Conservation (phyloP, 1,140 invertebrate genomes). For the Oncopodura yosiiana region DNA sequence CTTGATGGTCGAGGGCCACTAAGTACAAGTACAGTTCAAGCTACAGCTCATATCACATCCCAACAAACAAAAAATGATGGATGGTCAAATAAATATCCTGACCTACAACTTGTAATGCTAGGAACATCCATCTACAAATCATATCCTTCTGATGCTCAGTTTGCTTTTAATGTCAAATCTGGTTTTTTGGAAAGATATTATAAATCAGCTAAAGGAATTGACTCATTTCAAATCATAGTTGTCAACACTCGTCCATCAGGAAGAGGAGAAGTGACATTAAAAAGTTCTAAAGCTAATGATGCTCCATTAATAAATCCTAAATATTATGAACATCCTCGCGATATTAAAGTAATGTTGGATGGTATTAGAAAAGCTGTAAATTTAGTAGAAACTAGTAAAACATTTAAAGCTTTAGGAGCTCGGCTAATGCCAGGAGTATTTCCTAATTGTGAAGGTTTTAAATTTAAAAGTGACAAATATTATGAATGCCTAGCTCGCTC, state of each 20-base stretch:
- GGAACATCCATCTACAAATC: constrained; percentile 25
- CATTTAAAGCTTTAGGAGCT: too few species aligned
- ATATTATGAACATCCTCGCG: constrained; percentile 44
- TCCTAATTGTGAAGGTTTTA: too few species aligned
- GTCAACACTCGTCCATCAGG: constrained; percentile 56
- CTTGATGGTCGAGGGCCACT: background rate
- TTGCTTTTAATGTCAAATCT: constrained; percentile 21
- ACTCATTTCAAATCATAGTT: constrained; percentile 11
- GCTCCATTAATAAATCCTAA: constrained; percentile 81
- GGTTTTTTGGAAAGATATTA: constrained; percentile 24
- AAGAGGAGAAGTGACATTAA: constrained; percentile 64
- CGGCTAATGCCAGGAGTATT: too few species aligned
- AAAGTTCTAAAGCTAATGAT: constrained; percentile 63
- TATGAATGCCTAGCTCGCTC: too few species aligned
- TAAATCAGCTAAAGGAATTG: constrained; percentile 13
- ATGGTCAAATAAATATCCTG: too few species aligned
- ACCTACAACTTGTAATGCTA: too few species aligned
- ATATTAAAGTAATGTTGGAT: constrained; percentile 17
- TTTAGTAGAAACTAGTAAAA: constrained; percentile 1
- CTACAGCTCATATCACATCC: background rate
- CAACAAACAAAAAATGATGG: background rate
- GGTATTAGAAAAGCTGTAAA: constrained; percentile 1
- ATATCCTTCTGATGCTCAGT: constrained; percentile 18
- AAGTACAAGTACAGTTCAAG: background rate
- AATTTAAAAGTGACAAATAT: too few species aligned